Evolutionary conservation across 2,113 vertebrate species (phyloP), one percentile per base, ranked within the genome.

Genomic region (Corythornis madagascariensis): DNA sequence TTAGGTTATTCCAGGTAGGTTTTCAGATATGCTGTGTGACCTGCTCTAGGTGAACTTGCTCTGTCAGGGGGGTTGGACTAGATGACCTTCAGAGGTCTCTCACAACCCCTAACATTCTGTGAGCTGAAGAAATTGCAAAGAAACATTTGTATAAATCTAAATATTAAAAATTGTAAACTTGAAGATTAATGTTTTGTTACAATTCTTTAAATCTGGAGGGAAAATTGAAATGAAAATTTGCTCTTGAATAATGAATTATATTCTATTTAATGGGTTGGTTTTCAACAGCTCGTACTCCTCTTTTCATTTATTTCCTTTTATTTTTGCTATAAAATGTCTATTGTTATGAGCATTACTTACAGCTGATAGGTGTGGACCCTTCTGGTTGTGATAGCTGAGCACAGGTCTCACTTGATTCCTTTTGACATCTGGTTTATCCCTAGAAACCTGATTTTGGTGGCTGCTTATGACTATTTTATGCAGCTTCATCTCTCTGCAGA

Each of bases 361-460:
- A 60, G 16, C 14, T 52, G 55, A 59, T 20, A 66, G 9, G 10
- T 35, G 8, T 67, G 45, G 13, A 31, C 40, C 3, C 26, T 66
- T 42, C 73, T 47, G 35, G 21, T 75, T 83, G 72, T 64, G 71
- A 74, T 61, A 69, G 40, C 52, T 70, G 65, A 77, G n/a, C 21
- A 48, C 28, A 66, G 9, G 10, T 61, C 25, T 91, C 40, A 61
- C 8, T 5, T 73, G 15, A 26, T 74, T n/a, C 26, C 56, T 59
- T 79, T 73, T 55, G 63, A 65, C 43, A 45, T 66, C 22, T 61
- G 57, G 40, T 72, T 69, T 83, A 87, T 45, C 75, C 33, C 43
- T 64, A 90, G 78, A 64, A 94, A 83, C 33, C 33, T 69, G 42
- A 95, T 55, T 85, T 94, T 93, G 31, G 61, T 93, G 76, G 69